Evolutionary conservation across 2,888 invertebrate species (phyloP), one percentile per base, ranked within the genome.

Genomic region (Microdon myrmicae): DNA sequence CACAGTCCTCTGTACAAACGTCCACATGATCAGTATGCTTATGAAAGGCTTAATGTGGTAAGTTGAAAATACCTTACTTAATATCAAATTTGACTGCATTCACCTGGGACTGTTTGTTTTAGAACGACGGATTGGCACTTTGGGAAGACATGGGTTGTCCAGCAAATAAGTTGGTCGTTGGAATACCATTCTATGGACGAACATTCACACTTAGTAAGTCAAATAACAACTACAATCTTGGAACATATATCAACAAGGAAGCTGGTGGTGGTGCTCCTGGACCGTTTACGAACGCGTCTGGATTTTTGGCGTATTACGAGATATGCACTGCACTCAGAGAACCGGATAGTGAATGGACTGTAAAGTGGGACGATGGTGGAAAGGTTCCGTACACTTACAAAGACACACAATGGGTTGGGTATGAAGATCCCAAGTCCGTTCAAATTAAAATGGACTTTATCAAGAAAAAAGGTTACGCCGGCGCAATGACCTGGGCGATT

Each of bases 401-500:
- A 77, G 92, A 89, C 35, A 91, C 88, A 0, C 92, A 92, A 73
- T 95, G 94, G 94, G 90, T 94, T 9, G 94, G 94, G 3, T 95
- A 93, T 73, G 94, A 93, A 75, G 87, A 93, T 34, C 84, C 86
- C 0, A 83, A 84, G 71, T 93, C 92, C 69, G 84, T 94, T 0
- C 88, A 90, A 76, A 89, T 92, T 70, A 95, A 95, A 82, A 92
- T 94, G 91, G 88, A 94, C 74, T 94, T 86, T 82, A 90, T 94
- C 69, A 92, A 90, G 74, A 73, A 85, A 48, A 90, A 89, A 75
- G 92, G 92, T 0, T 90, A 90, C 72, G 88, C 88, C 0, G 94
- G 94, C 0, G 93, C 92, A 1, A 94, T 94, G 94, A 89, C 87
- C 10, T 94, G 94, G 94, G 94, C 94, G 14, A 88, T 94, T 34